A percentile compares a stretch with the other conserved stretches of the same genome.
phyloP scores from a whole-genome alignment of 2,113 vertebrate species.

The Cyprinus carpio region DNA sequence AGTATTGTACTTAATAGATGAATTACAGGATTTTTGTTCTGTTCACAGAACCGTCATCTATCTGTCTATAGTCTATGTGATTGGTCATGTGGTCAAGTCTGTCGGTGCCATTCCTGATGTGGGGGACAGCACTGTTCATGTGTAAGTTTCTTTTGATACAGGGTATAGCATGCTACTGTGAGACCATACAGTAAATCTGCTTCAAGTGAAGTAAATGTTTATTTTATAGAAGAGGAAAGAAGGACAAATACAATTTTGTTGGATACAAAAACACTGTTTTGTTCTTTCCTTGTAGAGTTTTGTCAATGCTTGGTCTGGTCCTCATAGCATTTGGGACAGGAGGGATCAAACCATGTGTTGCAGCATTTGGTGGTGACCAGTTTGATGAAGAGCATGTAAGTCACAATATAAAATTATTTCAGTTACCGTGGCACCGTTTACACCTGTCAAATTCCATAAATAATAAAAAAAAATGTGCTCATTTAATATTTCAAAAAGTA shows the following conservation, averaged over 20 bases:
- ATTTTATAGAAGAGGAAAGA: not conserved
- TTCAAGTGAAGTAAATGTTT: not conserved
- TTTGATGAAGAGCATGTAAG: constrained; percentile 92
- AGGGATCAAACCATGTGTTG: constrained; percentile 96
- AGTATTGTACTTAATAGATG: not conserved
- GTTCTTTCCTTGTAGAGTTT: constrained; percentile 72
- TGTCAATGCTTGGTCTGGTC: constrained; percentile 85
- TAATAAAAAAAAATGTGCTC: not conserved
- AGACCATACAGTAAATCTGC: not conserved
- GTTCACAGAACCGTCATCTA: constrained; percentile 92
- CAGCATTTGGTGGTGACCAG: constrained; percentile 97
- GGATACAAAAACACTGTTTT: not conserved
- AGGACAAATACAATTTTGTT: not conserved
- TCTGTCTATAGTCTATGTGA: constrained; percentile 91
- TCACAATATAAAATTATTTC: not conserved
- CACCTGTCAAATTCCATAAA: not conserved
- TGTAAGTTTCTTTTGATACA: constrained; percentile 78
- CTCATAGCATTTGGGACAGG: constrained; percentile 95
- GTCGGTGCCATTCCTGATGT: constrained; percentile 89
- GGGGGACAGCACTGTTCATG: constrained; percentile 81
- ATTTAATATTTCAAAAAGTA: not conserved
- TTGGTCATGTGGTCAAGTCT: constrained; percentile 94
- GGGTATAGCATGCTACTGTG: not conserved
- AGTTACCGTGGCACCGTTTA: not conserved
- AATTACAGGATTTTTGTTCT: constrained; percentile 11